Base-by-base conservation (phyloP, 2,888 invertebrate species). In the Melolontha melolontha region DNA sequence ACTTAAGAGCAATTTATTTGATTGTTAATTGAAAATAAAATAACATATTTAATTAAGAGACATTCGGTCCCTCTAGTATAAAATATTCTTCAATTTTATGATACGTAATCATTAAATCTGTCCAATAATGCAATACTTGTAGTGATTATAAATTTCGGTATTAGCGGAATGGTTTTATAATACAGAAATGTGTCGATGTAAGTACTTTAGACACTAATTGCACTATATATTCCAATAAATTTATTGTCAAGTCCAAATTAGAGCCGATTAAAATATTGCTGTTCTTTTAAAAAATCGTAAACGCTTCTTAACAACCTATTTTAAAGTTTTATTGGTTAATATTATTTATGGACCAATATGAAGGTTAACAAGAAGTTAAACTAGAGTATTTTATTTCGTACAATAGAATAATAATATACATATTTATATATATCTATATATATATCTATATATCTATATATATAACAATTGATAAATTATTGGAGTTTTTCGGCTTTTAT, bases 11-110 rank as follows among this genome's bases (percentile, higher is more conserved):
- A 66, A 66, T 66, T 66, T 59, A 66, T 50, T 59, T 50, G 49
- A 66, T 66, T 66, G 22, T 51, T 66, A 66, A 66, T 66, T 66
- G 66, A 66, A 66, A 17, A 64, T 52, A 52, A 64, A 59, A 59
- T 66, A 55, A 66, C 49, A 66, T 47, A 66, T 66, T 66, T 55
- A 66, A 66, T 66, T 66, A 66, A 47, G 27, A 62, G 11, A n/a
- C 44, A 47, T 27, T 57, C 12, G 27, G 27, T 12, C 42, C 12
- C 14, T 29, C 12, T 55, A 27, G 22, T 44, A 44, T 41, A 27
- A 27, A 41, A 29, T 8, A 55, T 17, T 55, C 42, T 12, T 29
- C 42, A 16, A 63, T 64, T 41, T 27, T 50, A 51, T 6, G 34
- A 49, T 12, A 40, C 39, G 34, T n/a, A 17, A 34, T 51, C 50